phyloP scores from a whole-genome alignment of 64 coral and sea anemone genomes.

The Stichodactyla mertensii region DNA sequence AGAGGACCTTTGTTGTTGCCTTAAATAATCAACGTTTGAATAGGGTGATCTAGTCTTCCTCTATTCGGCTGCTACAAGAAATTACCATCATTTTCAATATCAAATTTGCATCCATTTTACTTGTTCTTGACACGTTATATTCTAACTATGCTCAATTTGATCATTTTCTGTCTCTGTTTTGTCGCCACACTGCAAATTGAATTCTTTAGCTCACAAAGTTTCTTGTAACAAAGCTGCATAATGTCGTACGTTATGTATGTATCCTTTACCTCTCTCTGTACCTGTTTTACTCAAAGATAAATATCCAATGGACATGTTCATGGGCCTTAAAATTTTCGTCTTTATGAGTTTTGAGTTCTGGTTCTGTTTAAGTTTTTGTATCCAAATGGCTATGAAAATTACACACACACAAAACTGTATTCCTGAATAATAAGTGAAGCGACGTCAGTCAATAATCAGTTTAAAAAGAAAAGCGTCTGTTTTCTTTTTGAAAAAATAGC shows the following conservation, averaged over 20 bases:
- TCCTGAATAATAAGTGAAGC: neutral
- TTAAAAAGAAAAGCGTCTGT: neutral
- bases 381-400: neutral
- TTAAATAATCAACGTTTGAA: neutral
- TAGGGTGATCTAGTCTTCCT: neutral
- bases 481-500: neutral
- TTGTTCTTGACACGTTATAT: neutral
- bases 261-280: neutral
- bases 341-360: no score
- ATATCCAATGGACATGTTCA: no score
- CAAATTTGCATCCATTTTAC: neutral
- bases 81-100: neutral
- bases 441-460: neutral
- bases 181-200: neutral
- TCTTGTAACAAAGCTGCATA: neutral
- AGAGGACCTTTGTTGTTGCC: neutral
- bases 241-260: neutral
- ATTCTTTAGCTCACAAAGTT: neutral
- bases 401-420: neutral
- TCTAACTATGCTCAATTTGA: neutral
- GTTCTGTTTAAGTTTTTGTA: neutral
- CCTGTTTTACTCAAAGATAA: no score
- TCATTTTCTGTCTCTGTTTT: conserved; percentile 3
- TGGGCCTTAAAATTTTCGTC: no score
- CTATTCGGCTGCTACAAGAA: neutral